Evolutionary conservation across 2,797 vertebrate species (phyloP).

Genomic region (Leuciscus waleckii): DNA sequence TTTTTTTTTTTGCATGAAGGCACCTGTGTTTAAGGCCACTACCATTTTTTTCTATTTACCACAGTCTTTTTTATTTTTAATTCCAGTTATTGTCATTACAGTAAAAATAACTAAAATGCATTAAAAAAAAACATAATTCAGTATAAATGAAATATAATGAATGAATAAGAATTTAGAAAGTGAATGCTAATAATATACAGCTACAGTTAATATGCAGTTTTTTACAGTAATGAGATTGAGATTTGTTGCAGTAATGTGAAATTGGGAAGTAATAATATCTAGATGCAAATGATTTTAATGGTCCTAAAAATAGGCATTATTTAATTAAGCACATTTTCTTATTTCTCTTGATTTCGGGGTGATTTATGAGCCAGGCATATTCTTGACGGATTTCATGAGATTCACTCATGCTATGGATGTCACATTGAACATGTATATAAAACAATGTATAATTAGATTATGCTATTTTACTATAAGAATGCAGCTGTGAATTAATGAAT

Average conservation of each 20-base stretch:
- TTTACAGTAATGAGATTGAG: background rate
- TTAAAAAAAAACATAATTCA: background rate
- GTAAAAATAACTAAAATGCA: background rate
- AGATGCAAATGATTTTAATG: background rate
- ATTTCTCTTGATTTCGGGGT: background rate
- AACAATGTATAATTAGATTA: constrained; percentile 42
- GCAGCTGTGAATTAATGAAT: constrained; percentile 1
- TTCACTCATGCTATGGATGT: constrained; percentile 8
- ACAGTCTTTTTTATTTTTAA: background rate
- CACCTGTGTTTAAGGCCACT: background rate
- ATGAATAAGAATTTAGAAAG: background rate
- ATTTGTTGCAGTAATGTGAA: background rate
- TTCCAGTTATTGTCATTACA: background rate
- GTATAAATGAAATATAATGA: background rate
- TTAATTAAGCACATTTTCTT: background rate
- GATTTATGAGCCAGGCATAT: background rate
- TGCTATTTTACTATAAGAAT: constrained; percentile 56
- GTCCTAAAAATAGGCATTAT: background rate
- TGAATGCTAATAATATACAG: background rate
- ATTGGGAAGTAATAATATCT: background rate
- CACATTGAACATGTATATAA: constrained; percentile 44
- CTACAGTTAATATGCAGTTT: background rate
- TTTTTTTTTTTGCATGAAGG: background rate
- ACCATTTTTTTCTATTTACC: background rate
- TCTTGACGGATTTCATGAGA: constrained; percentile 4